Conservation (phyloP, 2,888 invertebrate species). For the Drosophila kokeensis region DNA sequence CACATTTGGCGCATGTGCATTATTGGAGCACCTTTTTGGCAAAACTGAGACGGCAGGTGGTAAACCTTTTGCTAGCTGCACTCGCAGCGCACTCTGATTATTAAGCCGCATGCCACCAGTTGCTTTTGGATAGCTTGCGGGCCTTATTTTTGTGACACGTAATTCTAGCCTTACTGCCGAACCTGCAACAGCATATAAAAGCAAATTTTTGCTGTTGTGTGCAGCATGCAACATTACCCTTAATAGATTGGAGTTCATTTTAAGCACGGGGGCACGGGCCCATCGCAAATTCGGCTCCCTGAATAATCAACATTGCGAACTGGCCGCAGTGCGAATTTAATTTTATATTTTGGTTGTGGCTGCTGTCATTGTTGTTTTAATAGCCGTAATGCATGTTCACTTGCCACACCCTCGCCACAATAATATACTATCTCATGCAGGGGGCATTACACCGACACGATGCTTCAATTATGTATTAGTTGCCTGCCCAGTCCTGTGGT, state of each 20-base stretch:
- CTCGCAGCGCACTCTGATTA: conserved; percentile 5
- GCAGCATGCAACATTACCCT: conserved; percentile 21
- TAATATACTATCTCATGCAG: neutral
- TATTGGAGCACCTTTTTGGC: neutral
- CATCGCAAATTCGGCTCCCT: neutral
- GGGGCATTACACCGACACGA: neutral
- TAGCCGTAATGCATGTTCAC: conserved; percentile 38
- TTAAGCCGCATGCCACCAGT: conserved; percentile 31
- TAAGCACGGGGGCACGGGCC: conserved; percentile 4
- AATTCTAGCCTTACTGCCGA: conserved; percentile 37
- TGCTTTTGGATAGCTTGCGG: conserved; percentile 30
- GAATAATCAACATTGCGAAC: conserved; percentile 26
- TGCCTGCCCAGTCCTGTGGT: neutral
- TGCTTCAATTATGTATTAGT: conserved; percentile 8
- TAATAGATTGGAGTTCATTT: conserved; percentile 40
- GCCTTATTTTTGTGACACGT: conserved; percentile 32
- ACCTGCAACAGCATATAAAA: conserved; percentile 1
- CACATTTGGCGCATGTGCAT: neutral
- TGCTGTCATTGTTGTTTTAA: conserved; percentile 53
- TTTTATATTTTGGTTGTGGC: conserved; percentile 40
- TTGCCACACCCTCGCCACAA: neutral
- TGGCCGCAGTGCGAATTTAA: conserved; percentile 33
- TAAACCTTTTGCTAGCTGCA: conserved; percentile 42
- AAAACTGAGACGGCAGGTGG: conserved; percentile 25
- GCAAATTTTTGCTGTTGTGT: conserved; percentile 9